Evolutionary conservation across 2,888 invertebrate genomes (phyloP).

Genomic region (Nebria brevicollis): DNA sequence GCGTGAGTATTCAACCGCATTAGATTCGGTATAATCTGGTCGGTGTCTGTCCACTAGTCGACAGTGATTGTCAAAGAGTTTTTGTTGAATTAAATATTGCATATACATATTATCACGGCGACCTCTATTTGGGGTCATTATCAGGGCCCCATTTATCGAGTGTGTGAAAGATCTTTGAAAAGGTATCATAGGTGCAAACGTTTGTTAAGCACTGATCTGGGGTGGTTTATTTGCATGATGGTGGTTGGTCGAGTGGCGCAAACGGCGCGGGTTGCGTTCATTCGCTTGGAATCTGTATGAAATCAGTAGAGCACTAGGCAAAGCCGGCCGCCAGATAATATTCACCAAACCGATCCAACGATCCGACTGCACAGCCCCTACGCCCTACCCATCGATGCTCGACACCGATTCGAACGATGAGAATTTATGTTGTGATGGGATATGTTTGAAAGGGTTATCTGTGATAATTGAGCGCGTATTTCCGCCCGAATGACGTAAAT

Average conservation of each 20-base stretch:
- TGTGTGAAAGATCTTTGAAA: background rate
- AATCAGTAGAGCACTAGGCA: background rate
- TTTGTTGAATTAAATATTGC: background rate
- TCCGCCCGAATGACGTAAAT: background rate
- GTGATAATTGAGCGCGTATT: background rate
- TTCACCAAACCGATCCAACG: background rate
- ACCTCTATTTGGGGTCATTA: background rate
- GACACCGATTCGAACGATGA: background rate
- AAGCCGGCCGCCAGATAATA: background rate
- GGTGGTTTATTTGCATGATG: background rate
- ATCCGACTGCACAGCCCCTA: background rate
- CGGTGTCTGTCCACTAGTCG: background rate
- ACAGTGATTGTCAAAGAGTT: background rate
- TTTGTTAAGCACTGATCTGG: background rate
- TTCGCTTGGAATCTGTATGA: background rate
- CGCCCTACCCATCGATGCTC: background rate
- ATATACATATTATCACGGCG: too few species aligned
- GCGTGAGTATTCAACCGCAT: background rate
- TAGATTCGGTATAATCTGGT: background rate
- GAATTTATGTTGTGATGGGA: conserved; percentile 1
- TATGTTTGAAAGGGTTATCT: conserved; percentile 1
- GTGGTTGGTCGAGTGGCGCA: background rate
- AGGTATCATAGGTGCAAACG: background rate
- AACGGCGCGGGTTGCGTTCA: background rate
- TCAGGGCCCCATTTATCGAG: background rate